Base-by-base conservation (phyloP, 1,140 invertebrate species). In the Nasonia giraulti region DNA sequence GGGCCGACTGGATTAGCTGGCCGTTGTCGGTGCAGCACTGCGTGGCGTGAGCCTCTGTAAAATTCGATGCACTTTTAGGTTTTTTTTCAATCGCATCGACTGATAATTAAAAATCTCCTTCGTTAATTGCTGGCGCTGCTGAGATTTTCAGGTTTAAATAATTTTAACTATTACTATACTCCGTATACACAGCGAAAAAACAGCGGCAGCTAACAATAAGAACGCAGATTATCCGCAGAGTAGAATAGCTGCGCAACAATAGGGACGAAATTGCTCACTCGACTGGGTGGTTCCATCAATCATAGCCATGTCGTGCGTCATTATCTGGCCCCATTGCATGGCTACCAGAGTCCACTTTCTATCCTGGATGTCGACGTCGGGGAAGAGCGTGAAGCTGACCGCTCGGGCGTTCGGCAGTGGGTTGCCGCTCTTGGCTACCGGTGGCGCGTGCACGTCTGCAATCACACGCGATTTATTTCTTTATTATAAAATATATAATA, bases 311-410 rank as follows among this genome's bases (percentile, higher is more conserved):
- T 98, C 97, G 90, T 98, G 97, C 7, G 97, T 97, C 37, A 98
- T 95, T 79, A 98, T 96, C 91, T 98, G 97, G 11, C 97, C 97
- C 94, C 96, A 98, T 86, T 97, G 96, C 95, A 97, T 97, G 27
- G 96, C 94, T n/a, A 94, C 95, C 2, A 97, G 91, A 4, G 96
- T 96, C 93, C 95, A 97, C 74, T 95, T 91, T 0, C 94, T 95
- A 91, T 97, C 96, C 37, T 93, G 90, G 10, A 94, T 88, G 2
- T 95, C 93, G 2, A 95, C 91, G 85, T 96, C 95, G 12, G 95
- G 95, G 88, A 97, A 97, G 0, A 97, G 88, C 1, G 94, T 92
- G 47, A 95, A 92, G 84, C 96, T 97, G 0, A 98, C 93, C 17
- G 95, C 90, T 50, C 97, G 93, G 20, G 96, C 91, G 83, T 94